phyloP scores from a whole-genome alignment of 2,113 vertebrate species.

The Arvicanthis niloticus region DNA sequence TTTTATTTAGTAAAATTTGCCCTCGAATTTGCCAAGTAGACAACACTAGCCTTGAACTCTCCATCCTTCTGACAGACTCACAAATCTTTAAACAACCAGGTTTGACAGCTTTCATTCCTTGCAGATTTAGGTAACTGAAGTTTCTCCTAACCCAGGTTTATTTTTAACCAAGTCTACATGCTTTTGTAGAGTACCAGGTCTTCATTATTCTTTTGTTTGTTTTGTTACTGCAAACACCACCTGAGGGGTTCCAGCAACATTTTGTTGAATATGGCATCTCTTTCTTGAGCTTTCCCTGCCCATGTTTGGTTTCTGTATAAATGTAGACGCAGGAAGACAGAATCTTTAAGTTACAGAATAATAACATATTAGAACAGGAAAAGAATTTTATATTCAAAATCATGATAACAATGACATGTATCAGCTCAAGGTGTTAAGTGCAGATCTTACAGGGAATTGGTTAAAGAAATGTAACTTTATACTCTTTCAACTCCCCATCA shows the following conservation, averaged over 20 bases:
- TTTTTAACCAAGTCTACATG: background rate
- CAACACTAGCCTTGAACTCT: background rate
- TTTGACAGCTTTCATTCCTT: background rate
- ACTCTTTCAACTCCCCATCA: background rate
- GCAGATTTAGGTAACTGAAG: background rate
- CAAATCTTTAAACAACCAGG: rapidly evolving
- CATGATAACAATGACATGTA: background rate
- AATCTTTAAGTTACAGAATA: background rate
- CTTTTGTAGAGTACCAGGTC: background rate
- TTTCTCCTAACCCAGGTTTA: background rate
- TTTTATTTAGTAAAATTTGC: too few relatives aligned
- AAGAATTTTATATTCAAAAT: background rate
- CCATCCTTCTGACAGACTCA: background rate
- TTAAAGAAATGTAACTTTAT: background rate
- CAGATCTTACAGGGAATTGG: background rate
- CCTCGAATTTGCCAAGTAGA: background rate
- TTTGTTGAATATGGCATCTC: background rate
- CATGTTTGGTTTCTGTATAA: background rate
- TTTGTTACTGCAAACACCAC: background rate
- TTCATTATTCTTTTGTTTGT: background rate
- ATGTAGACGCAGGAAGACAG: background rate
- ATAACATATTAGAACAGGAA: background rate
- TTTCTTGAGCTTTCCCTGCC: background rate
- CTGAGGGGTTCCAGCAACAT: background rate
- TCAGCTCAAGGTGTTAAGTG: background rate